Percentiles rank a stretch among this genome's conserved stretches.
Conservation (phyloP, 2,113 vertebrate species). For the Pseudopodoces humilis region DNA sequence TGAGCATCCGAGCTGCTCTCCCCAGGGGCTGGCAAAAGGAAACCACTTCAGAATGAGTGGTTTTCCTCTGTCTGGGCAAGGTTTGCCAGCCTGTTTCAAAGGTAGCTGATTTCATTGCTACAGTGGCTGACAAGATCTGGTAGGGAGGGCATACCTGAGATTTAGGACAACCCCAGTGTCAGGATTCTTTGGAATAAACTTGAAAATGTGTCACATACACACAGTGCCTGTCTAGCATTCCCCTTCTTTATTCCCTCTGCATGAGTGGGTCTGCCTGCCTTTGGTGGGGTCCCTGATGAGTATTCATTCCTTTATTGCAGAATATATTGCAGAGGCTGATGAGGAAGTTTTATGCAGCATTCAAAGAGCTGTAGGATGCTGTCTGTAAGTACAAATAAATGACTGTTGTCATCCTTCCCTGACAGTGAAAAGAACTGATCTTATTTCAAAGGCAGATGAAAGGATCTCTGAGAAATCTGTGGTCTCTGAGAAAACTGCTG, state of each 20-base stretch:
- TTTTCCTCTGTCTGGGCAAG: conserved; percentile 14
- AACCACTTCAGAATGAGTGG: conserved; percentile 24
- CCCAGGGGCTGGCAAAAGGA: background rate
- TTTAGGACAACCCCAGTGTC: background rate
- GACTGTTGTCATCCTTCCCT: background rate
- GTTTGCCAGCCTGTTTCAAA: background rate
- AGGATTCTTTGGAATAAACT: background rate
- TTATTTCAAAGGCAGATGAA: background rate
- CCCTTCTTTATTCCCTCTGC: background rate
- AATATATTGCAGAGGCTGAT: background rate
- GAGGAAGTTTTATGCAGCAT: background rate
- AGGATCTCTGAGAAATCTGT: background rate
- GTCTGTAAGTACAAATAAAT: background rate
- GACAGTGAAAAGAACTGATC: background rate
- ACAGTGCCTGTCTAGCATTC: background rate
- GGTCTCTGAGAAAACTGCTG: background rate
- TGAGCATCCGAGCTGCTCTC: background rate
- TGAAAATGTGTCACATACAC: background rate
- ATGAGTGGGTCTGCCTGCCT: background rate
- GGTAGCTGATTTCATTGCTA: background rate
- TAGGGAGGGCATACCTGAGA: background rate
- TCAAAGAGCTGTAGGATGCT: background rate
- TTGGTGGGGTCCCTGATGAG: background rate
- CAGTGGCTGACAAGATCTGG: background rate
- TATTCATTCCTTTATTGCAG: background rate